phyloP scores from a whole-genome alignment of 2,888 invertebrate species.

The Hymenopus coronatus region DNA sequence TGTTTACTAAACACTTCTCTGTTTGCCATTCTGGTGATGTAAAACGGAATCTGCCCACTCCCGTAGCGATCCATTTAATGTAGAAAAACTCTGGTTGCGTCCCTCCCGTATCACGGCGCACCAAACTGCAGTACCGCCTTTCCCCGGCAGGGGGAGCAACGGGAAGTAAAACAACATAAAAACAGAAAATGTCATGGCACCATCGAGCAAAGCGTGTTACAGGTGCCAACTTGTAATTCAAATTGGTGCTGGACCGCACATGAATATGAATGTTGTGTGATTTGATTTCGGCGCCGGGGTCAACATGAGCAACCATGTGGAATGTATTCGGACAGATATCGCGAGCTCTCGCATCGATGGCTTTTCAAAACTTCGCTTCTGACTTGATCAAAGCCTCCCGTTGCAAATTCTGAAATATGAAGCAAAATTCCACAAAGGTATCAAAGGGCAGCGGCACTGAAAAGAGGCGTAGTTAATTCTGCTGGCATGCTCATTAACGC shows the following conservation, averaged over 20 bases:
- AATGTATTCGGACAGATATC: background rate
- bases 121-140: background rate
- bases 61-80: background rate
- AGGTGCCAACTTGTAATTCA: background rate
- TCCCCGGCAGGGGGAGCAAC: background rate
- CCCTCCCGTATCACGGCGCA: background rate
- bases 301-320: background rate
- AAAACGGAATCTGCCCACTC: background rate
- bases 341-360: background rate
- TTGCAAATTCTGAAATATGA: background rate
- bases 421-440: background rate
- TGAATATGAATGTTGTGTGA: background rate
- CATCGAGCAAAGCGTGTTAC: background rate
- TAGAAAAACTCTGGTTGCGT: background rate
- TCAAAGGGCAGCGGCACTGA: background rate
- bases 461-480: background rate
- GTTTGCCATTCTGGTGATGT: background rate
- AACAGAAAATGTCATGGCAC: background rate
- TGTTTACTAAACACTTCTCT: background rate
- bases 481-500: too few relatives aligned
- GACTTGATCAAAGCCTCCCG: background rate
- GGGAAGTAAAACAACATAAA: background rate
- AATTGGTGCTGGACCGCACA: background rate
- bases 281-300: background rate
- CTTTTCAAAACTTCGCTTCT: background rate